Evolutionary conservation across 2,797 vertebrate species (phyloP), one percentile per base, ranked within the genome.

Genomic region (Sebastes nivosus): DNA sequence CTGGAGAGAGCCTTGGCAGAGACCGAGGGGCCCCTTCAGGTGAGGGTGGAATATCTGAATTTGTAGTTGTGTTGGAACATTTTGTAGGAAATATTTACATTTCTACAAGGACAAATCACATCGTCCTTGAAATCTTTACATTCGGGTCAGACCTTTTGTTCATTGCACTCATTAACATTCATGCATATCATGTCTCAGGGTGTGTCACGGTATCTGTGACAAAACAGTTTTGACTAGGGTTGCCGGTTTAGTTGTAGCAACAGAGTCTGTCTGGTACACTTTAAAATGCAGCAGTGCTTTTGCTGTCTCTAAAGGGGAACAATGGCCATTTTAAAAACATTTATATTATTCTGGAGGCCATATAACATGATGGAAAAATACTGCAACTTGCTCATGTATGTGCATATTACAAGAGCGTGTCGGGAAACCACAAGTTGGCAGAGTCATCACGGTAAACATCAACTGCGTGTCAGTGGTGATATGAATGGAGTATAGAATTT

Each of bases 11-110:
- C 97, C 22, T 76, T 99, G 79, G 93, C 90, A 0, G 97, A 99
- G 93, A 96, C 96, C 0, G 97, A 98, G 85, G 96, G 96, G 1
- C 98, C 97, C 25, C 94, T 98, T 60, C 97, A 98, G 97, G 99
- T 99, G 84, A 95, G 86, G 5, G 20, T 50, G 22, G 16, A 71
- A 22, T 54, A 22, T 75, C 10, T n/a, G 3, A 14, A 8, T 32
- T 58, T 16, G n/a, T 1, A 71, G 9, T 14, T 30, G 0, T 64
- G 59, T 66, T 73, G 25, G 60, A 76, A 60, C n/a, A 30, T 55
- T 67, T 72, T 68, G 60, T n/a, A 60, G 55, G 38, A 22, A 58
- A 38, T 27, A 36, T 61, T 59, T 50, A 54, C 54, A 58, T 52
- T 34, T 27, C 24, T 22, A 5, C 24, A 32, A 42, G 25, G 29